Base-by-base conservation (phyloP, 2,797 vertebrate genomes). In the Aselliscus stoliczkanus region DNA sequence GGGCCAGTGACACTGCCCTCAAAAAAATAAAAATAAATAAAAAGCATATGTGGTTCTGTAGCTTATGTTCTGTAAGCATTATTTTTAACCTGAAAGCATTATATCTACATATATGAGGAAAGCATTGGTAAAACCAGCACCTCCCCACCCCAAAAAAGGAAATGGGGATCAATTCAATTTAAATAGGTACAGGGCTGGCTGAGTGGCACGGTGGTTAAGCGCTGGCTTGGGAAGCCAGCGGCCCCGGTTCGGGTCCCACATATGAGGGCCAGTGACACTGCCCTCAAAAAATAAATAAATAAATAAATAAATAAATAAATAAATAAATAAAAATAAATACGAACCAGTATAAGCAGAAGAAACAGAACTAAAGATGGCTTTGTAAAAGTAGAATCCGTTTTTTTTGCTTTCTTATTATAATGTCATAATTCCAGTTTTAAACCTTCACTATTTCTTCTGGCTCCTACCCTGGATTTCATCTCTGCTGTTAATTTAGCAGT, bases 401-500 rank as follows among this genome's bases (percentile, higher is more conserved):
- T 44, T 69, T 31, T 86, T 44, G 18, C 37, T 64, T 87, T 92
- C 54, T 92, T 75, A 54, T 70, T 90, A 84, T 85, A 84, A 92
- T 90, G 31, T 80, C 96, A 82, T 96, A 94, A 95, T 89, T 83
- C 50, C 64, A 62, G 18, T 93, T 85, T 94, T 81, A 85, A 94
- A 79, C 42, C 52, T 93, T 94, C 64, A 93, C 85, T 77, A 88
- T 94, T 96, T 97, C 42, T 62, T 96, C 64, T 96, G 80, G 91
- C 79, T 89, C 70, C 50, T 96, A 52, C 56, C 50, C 80, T 96
- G 84, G 42, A 90, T 96, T 18, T 3, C 77, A 83, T 96, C 89
- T 93, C 85, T 93, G 84, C n/a, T 96, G 76, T 93, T 94, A 90
- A 90, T 95, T 96, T 90, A 94, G 84, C 76, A 95, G 90, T 92